phyloP scores from a whole-genome alignment of 2,113 vertebrate genomes.

The Oceanodroma tethys region DNA sequence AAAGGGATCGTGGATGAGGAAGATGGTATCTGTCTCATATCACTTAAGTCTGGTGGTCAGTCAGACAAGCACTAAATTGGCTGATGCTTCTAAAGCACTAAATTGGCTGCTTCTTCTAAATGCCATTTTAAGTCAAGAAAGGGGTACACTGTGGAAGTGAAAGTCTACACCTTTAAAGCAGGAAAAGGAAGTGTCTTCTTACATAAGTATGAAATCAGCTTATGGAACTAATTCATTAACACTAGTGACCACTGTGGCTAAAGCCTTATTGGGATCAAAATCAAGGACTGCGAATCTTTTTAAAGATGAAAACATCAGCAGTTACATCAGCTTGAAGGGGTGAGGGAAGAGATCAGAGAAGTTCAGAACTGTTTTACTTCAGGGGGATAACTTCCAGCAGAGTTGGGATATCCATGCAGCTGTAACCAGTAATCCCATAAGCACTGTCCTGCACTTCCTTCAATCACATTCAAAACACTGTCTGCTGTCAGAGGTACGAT shows the following conservation, averaged over 20 bases:
- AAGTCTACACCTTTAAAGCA: not conserved
- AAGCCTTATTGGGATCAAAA: not conserved
- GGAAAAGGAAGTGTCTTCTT: not conserved
- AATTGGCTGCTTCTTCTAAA: not conserved
- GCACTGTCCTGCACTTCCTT: not conserved
- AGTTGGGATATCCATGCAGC: not conserved
- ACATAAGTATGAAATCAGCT: not conserved
- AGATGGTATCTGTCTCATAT: not conserved
- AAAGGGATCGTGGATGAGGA: not conserved
- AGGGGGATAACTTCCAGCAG: not conserved
- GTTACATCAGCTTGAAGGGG: not conserved
- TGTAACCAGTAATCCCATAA: not conserved
- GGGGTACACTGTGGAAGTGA: not conserved
- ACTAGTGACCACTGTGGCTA: not conserved
- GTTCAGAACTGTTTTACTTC: not conserved
- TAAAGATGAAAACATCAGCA: not conserved
- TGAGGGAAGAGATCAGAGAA: not conserved
- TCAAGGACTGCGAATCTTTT: not conserved
- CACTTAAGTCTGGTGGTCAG: not conserved
- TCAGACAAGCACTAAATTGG: not conserved
- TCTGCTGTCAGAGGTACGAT: not conserved
- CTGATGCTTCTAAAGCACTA: not conserved
- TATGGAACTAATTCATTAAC: not conserved
- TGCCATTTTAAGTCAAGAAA: not conserved
- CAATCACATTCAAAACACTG: not conserved